Evolutionary conservation across 2,888 invertebrate species (phyloP), one percentile per base, ranked within the genome.

Genomic region (Strigamia crassipes): DNA sequence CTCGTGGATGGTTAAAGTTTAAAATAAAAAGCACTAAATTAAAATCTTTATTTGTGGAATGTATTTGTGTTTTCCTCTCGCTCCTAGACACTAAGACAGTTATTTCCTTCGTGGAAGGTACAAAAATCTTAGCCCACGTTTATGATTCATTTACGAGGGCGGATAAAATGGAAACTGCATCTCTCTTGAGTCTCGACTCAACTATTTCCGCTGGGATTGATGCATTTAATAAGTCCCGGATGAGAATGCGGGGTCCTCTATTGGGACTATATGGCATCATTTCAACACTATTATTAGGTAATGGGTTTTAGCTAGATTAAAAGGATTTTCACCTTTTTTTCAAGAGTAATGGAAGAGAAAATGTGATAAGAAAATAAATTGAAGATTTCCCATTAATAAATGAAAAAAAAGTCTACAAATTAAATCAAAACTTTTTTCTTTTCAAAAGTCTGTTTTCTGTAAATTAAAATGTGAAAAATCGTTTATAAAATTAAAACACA

Each of bases 191-290:
- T 6, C 15, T 56, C 56, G 18, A 56, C 56, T 56, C 56, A 15
- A 18, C 56, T n/a, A 56, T 56, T 56, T 18, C 56, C 56, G 9
- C n/a, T 56, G 56, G 56, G 56, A 56, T 56, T 56, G 56, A 18
- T 56, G 21, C 56, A n/a, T 56, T 56, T 56, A 56, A 56, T 56
- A 56, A 56, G 56, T 56, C 56, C 56, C 56, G 56, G 56, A 56
- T 18, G 56, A 56, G 21, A 56, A 18, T 56, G n/a, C n/a, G 18
- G 56, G 4, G 56, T 56, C 56, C 21, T 56, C 56, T 56, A 9
- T 18, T 15, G 56, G 56, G 56, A 56, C n/a, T 56, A 56, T 18
- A 18, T 56, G n/a, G 56, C 56, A 18, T 56, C 56, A 56, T 56
- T 56, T 56, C 56, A 56, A 56, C 56, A 56, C 56, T 56, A 18